These are phyloP conservation scores for Marasmarcha lunaedactyla DNA, from an alignment of 2,888 invertebrate genomes.

Conservation along the genomic window DNA sequence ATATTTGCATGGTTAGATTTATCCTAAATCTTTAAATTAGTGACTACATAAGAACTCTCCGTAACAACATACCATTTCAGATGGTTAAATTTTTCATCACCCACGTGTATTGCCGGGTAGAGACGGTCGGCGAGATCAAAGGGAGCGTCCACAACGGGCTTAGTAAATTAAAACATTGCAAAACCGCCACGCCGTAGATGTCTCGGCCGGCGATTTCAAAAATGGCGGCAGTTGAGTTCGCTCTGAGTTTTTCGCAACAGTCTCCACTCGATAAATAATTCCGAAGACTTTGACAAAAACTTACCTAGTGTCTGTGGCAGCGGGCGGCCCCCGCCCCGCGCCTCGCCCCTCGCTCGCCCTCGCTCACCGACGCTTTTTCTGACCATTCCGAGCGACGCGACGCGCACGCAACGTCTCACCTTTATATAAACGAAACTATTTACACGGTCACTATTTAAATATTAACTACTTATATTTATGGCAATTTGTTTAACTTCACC, in stretches of 20 bases:
- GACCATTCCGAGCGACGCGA: conserved; percentile 62
- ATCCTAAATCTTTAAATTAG: too few species aligned
- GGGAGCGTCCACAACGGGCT: conserved; percentile 25
- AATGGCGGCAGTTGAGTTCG: conserved; percentile 53
- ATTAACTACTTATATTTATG: conserved; percentile 69
- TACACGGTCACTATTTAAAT: conserved; percentile 63
- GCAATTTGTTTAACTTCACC: conserved; percentile 70
- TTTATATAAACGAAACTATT: conserved; percentile 60
- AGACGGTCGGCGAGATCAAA: conserved; percentile 57
- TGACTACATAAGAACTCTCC: too few species aligned
- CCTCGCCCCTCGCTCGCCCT: conserved; percentile 21
- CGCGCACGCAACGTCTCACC: conserved; percentile 48
- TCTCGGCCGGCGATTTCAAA: conserved; percentile 55
- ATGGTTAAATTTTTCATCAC: too few species aligned
- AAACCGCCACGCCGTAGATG: conserved; percentile 48
- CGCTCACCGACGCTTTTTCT: conserved; percentile 45
- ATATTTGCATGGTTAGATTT: too few species aligned
- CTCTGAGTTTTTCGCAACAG: conserved; percentile 65
- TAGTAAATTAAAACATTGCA: conserved; percentile 65
- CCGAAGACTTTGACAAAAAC: conserved; percentile 68
- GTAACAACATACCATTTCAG: too few species aligned
- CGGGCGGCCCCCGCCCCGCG: conserved; percentile 37
- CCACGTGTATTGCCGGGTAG: conserved; percentile 14
- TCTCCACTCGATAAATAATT: conserved; percentile 70
- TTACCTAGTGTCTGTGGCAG: conserved; percentile 65